These are phyloP conservation scores for Leptinotarsa defecta DNA, from an alignment of 1,140 invertebrate genomes.

Conservation along the genomic window DNA sequence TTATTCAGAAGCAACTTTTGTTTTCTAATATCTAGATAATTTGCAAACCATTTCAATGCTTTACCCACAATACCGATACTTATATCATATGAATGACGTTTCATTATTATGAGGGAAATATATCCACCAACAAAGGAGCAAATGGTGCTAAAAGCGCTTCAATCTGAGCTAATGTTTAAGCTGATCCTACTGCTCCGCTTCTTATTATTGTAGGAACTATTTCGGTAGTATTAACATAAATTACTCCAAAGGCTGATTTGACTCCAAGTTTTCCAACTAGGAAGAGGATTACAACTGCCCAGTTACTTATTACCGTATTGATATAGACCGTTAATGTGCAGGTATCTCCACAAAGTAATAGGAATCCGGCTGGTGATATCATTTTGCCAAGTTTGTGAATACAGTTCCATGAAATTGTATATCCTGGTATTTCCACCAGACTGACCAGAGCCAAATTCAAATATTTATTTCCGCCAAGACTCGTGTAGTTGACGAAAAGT, in stretches of 20 bases:
- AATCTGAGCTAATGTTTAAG: conserved; percentile 64
- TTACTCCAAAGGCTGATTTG: conserved; percentile 64
- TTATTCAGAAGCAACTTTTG: too few relatives aligned
- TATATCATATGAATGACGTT: too few relatives aligned
- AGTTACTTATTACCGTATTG: conserved; percentile 54
- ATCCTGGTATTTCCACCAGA: conserved; percentile 66
- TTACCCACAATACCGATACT: too few relatives aligned
- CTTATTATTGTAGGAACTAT: conserved; percentile 65
- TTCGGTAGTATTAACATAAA: conserved; percentile 68
- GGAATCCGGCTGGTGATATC: conserved; percentile 46
- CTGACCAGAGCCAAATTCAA: conserved; percentile 65
- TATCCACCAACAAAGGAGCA: conserved; percentile 62
- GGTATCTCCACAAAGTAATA: conserved; percentile 63
- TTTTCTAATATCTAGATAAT: too few relatives aligned
- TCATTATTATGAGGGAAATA: too few relatives aligned
- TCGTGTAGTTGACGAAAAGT: too few relatives aligned
- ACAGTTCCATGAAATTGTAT: conserved; percentile 60
- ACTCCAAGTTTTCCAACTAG: conserved; percentile 69
- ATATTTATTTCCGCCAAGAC: conserved; percentile 63
- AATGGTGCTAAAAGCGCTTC: conserved; percentile 68
- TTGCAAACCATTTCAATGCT: too few relatives aligned
- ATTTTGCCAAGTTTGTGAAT: conserved; percentile 62
- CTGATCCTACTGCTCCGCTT: conserved; percentile 63
- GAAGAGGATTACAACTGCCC: conserved; percentile 62
- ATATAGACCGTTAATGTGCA: conserved; percentile 59